Evolutionary conservation across 23 tunicate species (phyloP), one percentile per base, ranked within the genome.

Genomic region (Trididemnum nubilum): DNA sequence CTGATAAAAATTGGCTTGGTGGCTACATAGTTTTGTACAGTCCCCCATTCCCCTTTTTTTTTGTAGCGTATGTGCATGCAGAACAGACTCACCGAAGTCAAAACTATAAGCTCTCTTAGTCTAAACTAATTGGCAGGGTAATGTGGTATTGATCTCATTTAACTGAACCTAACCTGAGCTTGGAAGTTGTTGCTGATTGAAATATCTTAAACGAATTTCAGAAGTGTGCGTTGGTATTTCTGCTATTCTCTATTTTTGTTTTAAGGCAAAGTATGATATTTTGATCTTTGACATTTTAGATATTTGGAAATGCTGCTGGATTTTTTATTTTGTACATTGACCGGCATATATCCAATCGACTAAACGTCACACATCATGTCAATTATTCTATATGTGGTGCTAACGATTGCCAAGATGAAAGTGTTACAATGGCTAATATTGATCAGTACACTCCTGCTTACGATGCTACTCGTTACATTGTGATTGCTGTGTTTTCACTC

Each of bases 381-480:
- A 37, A 54, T 32, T 77, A 30, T 32, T 77, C 81, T 4, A n/a
- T 52, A 30, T 77, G 81, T 54, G 81, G 67, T 52, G 81, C 67
- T 2, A 77, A 77, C 51, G 81, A 77, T 51, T 77, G 81, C 36
- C 81, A 77, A 30, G 81, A 77, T 29, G 26, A 23, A 4, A 54
- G 54, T 57, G 9, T 52, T 2, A 77, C 81, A 9, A 7, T 30
- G 27, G 66, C 81, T 22, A 81, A 65, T 25, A 2, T 81, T 3
- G 76, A 44, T 31, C 86, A 70, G n/a, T 69, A 82, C 67, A 51
- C 60, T 9, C 86, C 86, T 1, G 78, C 77, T 2, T 82, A 37
- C 51, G 38, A 32, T 24, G 67, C 67, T 18, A 82, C 78, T n/a
- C 78, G 86, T 32, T 82, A 82, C 39, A 33, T 70, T n/a, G 64